Percentiles rank a stretch among this genome's conserved stretches.
These are phyloP conservation scores for Phrynosoma blainvillii DNA, from an alignment of 2,113 vertebrate genomes.

Conservation along the genomic window DNA sequence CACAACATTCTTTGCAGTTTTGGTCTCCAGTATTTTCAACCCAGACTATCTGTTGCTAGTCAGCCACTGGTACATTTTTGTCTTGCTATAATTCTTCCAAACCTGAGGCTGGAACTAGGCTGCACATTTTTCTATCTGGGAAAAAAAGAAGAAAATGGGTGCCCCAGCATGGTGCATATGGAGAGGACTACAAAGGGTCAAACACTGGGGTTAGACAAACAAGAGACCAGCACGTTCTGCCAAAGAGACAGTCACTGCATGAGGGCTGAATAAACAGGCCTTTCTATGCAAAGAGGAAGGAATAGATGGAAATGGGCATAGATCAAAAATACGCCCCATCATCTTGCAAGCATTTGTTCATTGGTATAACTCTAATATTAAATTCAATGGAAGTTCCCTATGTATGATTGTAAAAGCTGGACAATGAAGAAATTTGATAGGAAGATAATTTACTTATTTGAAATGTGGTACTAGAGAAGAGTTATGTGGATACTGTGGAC, in stretches of 20 bases:
- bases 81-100: background rate
- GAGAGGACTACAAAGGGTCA: slow-evolving; percentile 23
- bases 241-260: slow-evolving; percentile 2
- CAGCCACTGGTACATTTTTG: background rate
- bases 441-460: too few relatives aligned
- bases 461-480: too few relatives aligned
- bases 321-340: background rate
- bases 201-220: slow-evolving; percentile 4
- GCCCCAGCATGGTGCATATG: background rate
- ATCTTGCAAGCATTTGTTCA: background rate
- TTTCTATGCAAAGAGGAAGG: background rate
- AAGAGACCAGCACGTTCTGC: background rate
- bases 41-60: background rate
- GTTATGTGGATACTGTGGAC: too few relatives aligned
- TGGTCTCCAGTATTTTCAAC: background rate
- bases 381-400: background rate
- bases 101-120: background rate
- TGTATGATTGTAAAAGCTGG: too few relatives aligned
- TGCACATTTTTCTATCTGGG: background rate
- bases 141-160: slow-evolving; percentile 14
- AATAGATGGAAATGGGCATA: background rate
- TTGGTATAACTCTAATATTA: background rate
- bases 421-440: too few relatives aligned
- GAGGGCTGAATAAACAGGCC: slow-evolving; percentile 20
- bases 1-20: background rate